phyloP scores from a whole-genome alignment of 2,888 invertebrate species.

The Diarsia brunnea region DNA sequence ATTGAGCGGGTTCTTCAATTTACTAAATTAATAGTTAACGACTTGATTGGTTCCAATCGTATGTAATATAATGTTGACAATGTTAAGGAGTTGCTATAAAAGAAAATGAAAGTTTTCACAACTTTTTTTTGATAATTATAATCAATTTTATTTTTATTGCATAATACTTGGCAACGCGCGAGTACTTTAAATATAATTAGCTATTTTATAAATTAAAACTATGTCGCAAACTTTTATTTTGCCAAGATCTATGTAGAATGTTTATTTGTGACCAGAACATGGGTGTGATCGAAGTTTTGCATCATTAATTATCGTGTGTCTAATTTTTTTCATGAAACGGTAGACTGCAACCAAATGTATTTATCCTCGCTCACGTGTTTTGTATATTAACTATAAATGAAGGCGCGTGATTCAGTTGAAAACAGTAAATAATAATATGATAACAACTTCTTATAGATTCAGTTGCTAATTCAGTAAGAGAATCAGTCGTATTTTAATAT shows the following conservation, averaged over 20 bases:
- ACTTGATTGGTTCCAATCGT: background rate
- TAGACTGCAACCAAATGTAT: constrained; percentile 15
- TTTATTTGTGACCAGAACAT: constrained; percentile 4
- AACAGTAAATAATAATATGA: constrained; percentile 12
- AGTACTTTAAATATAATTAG: background rate
- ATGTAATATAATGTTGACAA: background rate
- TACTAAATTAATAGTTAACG: background rate
- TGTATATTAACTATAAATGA: constrained; percentile 12
- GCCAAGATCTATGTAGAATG: too few relatives aligned
- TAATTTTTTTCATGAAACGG: constrained; percentile 67
- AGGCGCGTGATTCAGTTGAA: constrained; percentile 9
- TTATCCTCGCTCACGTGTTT: constrained; percentile 38
- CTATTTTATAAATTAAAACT: background rate
- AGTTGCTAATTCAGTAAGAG: constrained; percentile 14
- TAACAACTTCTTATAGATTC: constrained; percentile 3
- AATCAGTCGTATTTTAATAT: background rate
- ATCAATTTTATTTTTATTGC: background rate
- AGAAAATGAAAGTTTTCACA: background rate
- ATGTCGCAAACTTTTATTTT: background rate
- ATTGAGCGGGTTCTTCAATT: background rate
- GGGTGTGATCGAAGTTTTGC: constrained; percentile 68
- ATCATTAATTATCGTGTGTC: constrained; percentile 76
- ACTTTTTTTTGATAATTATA: background rate
- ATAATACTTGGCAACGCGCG: background rate
- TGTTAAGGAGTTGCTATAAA: background rate